Base-by-base conservation (phyloP, 2,888 invertebrate species). In the Rhodophaea formosa region DNA sequence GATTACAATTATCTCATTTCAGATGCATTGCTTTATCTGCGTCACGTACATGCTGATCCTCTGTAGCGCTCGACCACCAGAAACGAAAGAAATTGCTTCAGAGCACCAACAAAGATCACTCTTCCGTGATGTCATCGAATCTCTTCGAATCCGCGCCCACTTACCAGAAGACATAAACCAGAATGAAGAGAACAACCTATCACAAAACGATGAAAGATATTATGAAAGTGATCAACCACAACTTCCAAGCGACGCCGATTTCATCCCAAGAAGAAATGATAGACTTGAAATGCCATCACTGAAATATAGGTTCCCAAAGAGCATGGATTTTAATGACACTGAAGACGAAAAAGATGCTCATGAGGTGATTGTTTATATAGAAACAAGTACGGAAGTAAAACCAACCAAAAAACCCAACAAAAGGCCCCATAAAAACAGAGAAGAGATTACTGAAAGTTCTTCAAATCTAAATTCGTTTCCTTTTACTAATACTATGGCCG, bases 11-110 rank as follows among this genome's bases (percentile, higher is more conserved):
- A 66, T 64, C n/a, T 15, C 45, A 66, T 75, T 70, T 44, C 85
- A 90, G 90, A 90, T 90, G 90, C 86, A 90, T 67, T 88, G 90
- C 65, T 90, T 81, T 73, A 83, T 88, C 59, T 90, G 90, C 64
- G 81, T 90, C 53, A 84, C 83, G 35, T 90, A 88, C 58, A 79
- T 89, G 76, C 76, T 90, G 57, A 82, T 89, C 60, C 64, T 86
- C 15, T 83, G 82, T 63, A 79, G 79, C 59, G 84, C 84, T 3
- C 81, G 75, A 47, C 89, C 86, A 43, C 70, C 77, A 2, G 75
- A 68, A 58, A 71, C 75, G 53, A 74, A 74, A 46, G 77, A 77
- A 60, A 58, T 71, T 15, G 47, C 73, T 3, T 66, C 71, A 8
- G 72, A 70, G n/a, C 79, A 77, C 16, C 80, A 79, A 55, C 76